These are phyloP conservation scores for Malurus splendens DNA, from an alignment of 2,797 vertebrate species.

Conservation along the genomic window DNA sequence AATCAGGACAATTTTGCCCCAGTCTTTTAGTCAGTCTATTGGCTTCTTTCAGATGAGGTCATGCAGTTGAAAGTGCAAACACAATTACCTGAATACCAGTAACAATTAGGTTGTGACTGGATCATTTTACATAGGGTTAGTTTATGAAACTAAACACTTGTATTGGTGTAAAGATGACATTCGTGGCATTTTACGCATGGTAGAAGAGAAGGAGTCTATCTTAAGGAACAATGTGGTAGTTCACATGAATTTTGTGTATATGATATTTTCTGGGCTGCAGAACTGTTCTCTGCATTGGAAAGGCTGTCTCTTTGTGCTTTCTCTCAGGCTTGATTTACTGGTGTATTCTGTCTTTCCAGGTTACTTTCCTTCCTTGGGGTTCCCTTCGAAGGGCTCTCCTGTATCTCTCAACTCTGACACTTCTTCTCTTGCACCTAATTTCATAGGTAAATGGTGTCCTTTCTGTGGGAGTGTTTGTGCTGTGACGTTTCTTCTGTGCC, in stretches of 20 bases:
- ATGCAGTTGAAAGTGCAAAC: not conserved
- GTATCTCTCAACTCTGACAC: constrained; percentile 87
- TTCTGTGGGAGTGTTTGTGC: not conserved
- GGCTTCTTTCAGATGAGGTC: not conserved
- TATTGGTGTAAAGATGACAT: not conserved
- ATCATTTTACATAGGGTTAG: not conserved
- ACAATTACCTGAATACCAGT: not conserved
- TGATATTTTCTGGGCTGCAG: not conserved
- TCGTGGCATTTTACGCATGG: not conserved
- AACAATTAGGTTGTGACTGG: not conserved
- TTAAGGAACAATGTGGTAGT: not conserved
- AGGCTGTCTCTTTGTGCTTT: not conserved
- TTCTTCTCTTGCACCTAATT: constrained; percentile 83
- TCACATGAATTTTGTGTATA: not conserved
- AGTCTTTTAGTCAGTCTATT: not conserved
- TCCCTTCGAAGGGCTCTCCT: constrained; percentile 88
- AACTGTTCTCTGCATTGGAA: not conserved
- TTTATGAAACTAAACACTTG: not conserved
- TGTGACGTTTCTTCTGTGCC: not conserved
- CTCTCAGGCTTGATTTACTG: constrained; percentile 21
- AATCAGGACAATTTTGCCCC: not conserved
- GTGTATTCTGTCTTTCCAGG: constrained; percentile 84
- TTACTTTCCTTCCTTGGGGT: constrained; percentile 88
- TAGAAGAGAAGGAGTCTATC: not conserved
- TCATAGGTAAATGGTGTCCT: constrained; percentile 82